phyloP scores from a whole-genome alignment of 2,113 vertebrate genomes.

The Acrocephalus arundinaceus region DNA sequence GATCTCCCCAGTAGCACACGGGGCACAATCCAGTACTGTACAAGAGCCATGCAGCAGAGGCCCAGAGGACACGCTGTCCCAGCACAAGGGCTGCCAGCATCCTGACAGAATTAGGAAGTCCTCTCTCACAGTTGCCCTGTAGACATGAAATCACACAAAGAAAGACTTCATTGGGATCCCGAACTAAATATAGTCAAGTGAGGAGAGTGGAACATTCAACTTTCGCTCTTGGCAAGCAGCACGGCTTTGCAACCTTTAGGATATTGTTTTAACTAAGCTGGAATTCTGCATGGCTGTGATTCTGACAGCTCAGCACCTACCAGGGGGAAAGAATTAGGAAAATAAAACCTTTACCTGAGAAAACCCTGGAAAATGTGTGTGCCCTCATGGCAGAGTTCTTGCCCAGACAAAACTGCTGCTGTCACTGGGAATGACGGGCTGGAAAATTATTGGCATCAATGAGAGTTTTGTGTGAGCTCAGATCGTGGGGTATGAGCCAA shows the following conservation, averaged over 20 bases:
- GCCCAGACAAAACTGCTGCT: neutral
- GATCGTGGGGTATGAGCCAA: neutral
- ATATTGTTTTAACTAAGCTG: slow-evolving; percentile 63
- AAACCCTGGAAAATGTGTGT: slow-evolving; percentile 9
- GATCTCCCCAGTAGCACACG: neutral
- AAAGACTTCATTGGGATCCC: slow-evolving; percentile 61
- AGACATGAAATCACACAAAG: slow-evolving; percentile 68
- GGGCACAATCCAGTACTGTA: slow-evolving; percentile 8
- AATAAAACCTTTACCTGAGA: slow-evolving; percentile 50
- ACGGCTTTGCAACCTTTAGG: slow-evolving; percentile 46
- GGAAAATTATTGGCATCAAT: neutral
- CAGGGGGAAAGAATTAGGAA: neutral
- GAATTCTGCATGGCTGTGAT: slow-evolving; percentile 2
- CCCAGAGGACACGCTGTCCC: slow-evolving; percentile 1
- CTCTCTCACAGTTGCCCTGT: slow-evolving; percentile 41
- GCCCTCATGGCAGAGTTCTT: neutral
- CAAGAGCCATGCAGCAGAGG: neutral
- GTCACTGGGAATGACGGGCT: neutral
- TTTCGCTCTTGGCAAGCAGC: slow-evolving; percentile 59
- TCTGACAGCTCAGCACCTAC: slow-evolving; percentile 49
- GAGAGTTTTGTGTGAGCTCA: neutral
- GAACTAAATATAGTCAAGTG: slow-evolving; percentile 66
- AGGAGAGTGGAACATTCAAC: slow-evolving; percentile 59
- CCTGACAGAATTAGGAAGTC: slow-evolving; percentile 70
- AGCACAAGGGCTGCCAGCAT: slow-evolving; percentile 23